Conservation (phyloP, 2,888 invertebrate genomes). For the Arrhopalites spinosus region DNA sequence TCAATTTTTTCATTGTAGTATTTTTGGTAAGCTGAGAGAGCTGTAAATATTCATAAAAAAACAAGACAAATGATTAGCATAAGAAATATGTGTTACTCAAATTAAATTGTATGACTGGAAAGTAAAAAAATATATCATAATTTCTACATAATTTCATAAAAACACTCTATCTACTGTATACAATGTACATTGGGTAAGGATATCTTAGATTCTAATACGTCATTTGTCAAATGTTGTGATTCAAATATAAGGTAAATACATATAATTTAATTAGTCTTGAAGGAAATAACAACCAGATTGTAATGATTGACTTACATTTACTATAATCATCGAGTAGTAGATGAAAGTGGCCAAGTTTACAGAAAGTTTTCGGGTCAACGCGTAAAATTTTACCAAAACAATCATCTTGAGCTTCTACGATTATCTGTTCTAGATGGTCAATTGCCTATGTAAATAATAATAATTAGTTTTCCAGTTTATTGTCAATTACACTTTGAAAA, state of each 20-base stretch:
- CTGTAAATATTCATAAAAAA: slow-evolving; percentile 65
- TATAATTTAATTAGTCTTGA: too few species aligned
- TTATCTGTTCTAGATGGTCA: slow-evolving; percentile 81
- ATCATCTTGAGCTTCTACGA: slow-evolving; percentile 70
- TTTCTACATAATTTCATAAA: neutral
- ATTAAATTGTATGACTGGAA: too few species aligned
- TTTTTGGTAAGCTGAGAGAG: slow-evolving; percentile 96
- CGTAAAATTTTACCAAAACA: slow-evolving; percentile 56
- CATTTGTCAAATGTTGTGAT: too few species aligned
- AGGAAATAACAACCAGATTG: too few species aligned
- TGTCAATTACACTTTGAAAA: slow-evolving; percentile 1
- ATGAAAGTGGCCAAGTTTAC: slow-evolving; percentile 94
- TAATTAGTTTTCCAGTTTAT: neutral
- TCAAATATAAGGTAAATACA: too few species aligned
- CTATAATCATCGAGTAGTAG: slow-evolving; percentile 88
- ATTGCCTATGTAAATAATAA: slow-evolving; percentile 68
- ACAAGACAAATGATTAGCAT: neutral
- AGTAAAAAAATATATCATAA: neutral
- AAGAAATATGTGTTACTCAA: neutral
- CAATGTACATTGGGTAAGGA: neutral
- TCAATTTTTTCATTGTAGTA: slow-evolving; percentile 71
- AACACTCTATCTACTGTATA: neutral
- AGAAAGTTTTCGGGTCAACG: slow-evolving; percentile 88
- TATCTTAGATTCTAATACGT: neutral
- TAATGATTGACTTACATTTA: slow-evolving; percentile 78